phyloP scores from a whole-genome alignment of 2,888 invertebrate species.

The Melanargia galathea region DNA sequence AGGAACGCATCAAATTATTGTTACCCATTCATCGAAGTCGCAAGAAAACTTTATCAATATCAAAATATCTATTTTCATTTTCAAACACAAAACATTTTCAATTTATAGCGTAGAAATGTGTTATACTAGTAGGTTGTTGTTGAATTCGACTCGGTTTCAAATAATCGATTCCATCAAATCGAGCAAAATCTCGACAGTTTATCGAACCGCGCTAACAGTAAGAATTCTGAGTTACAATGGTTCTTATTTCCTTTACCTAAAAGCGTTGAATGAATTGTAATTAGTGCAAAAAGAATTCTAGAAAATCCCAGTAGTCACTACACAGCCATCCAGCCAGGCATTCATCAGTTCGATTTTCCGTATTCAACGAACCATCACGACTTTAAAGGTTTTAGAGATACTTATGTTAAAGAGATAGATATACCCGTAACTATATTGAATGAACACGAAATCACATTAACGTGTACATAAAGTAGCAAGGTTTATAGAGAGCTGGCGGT shows the following conservation, averaged over 20 bases:
- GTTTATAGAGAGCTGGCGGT: not conserved
- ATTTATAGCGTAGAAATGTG: not conserved
- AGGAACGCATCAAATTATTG: not conserved
- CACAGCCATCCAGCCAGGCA: not conserved
- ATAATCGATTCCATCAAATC: not conserved
- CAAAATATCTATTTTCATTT: not conserved
- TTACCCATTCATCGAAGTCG: not conserved
- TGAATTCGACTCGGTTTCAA: not conserved
- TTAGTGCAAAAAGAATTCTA: not conserved
- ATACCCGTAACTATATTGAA: not conserved
- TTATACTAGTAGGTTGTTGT: not conserved
- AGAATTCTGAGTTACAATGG: no score
- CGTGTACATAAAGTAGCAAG: conserved; percentile 11
- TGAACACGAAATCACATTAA: not conserved
- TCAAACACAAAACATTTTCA: not conserved
- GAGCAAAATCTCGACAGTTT: not conserved
- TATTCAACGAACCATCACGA: not conserved
- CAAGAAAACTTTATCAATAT: not conserved
- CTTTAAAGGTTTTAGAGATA: not conserved
- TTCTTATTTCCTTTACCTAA: not conserved
- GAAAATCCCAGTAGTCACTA: not conserved
- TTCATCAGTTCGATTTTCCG: not conserved
- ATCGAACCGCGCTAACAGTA: no score
- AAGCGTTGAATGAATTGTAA: not conserved
- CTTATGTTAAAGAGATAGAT: no score